Conservation (phyloP, 2,888 invertebrate genomes). For the Catocala nupta region DNA sequence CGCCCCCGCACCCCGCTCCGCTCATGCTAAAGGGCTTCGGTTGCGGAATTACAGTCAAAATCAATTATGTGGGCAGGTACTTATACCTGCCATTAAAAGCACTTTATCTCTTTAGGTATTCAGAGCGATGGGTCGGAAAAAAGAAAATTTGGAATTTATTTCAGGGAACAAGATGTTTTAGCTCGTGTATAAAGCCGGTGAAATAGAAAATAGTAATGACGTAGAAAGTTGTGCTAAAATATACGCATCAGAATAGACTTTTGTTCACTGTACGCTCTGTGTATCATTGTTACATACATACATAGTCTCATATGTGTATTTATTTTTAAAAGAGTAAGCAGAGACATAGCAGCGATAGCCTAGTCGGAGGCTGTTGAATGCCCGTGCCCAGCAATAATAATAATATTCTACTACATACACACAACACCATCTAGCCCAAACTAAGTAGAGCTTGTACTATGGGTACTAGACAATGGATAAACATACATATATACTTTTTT, state of each 20-base stretch:
- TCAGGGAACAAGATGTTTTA: slow-evolving; percentile 40
- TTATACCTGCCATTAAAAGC: slow-evolving; percentile 58
- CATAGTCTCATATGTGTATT: too few species aligned
- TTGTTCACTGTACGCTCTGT: neutral
- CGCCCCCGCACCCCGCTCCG: slow-evolving; percentile 47
- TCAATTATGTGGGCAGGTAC: slow-evolving; percentile 56
- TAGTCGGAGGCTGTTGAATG: too few species aligned
- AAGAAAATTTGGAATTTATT: slow-evolving; percentile 46
- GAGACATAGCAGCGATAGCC: too few species aligned
- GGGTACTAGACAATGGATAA: too few species aligned
- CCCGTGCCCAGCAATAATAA: too few species aligned
- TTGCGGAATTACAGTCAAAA: slow-evolving; percentile 57
- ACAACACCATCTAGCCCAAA: too few species aligned
- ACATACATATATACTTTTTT: too few species aligned
- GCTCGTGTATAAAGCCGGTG: slow-evolving; percentile 18
- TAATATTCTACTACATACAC: too few species aligned
- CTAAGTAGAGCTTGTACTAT: too few species aligned
- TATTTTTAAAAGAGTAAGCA: too few species aligned
- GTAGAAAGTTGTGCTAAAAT: slow-evolving; percentile 1
- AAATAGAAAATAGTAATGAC: slow-evolving; percentile 18
- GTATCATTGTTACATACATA: too few species aligned
- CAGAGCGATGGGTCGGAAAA: slow-evolving; percentile 47
- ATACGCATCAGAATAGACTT: neutral
- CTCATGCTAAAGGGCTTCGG: slow-evolving; percentile 44
- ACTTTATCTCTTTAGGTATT: slow-evolving; percentile 56